Base-by-base conservation (phyloP, 2,888 invertebrate species). In the Cepaea hortensis region DNA sequence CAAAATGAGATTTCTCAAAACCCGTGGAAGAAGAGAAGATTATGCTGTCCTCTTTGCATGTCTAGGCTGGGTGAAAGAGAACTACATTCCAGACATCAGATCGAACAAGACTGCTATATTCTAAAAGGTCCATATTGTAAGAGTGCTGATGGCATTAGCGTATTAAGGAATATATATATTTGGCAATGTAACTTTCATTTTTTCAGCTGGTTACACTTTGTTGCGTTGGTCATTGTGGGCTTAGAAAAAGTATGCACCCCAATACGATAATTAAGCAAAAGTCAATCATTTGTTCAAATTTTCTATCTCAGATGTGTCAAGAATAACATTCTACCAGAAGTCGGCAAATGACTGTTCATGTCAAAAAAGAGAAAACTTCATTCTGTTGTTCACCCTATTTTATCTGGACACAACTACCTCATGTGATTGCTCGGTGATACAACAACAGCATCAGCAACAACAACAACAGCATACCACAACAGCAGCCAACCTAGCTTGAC, bases 31-130 rank as follows among this genome's bases (percentile, higher is more conserved):
- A n/a, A 11, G n/a, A 13, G 15, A 48, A 4, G 5, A 6, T 35
- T 48, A 15, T 13, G 62, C 23, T 79, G 62, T 79, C 23, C 18
- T 18, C 18, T 23, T 6, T 62, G 3, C 9, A 23, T 11, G 23
- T 77, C 23, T 61, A 23, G 18, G 23, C 62, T 62, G 23, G 18
- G 13, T 79, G 79, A 46, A 62, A 35, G 35, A 62, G 23, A 79
- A 79, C 79, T 79, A 79, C 79, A 79, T 79, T 79, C 79, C 79
- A 79, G 4, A 62, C 62, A 15, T 35, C 15, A 62, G 62, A 35
- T 35, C 2, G 46, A 11, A 23, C 35, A 46, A 35, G 61, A 11
- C 35, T 62, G 55, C 73, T 18, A 50, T 0, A 55, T 50, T 9
- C 76, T 75, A 35, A 35, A 35, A 35, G 35, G 35, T 35, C 35